Evolutionary conservation across 2,113 vertebrate species (phyloP), one percentile per base, ranked within the genome.

Genomic region (Antigone vipio): DNA sequence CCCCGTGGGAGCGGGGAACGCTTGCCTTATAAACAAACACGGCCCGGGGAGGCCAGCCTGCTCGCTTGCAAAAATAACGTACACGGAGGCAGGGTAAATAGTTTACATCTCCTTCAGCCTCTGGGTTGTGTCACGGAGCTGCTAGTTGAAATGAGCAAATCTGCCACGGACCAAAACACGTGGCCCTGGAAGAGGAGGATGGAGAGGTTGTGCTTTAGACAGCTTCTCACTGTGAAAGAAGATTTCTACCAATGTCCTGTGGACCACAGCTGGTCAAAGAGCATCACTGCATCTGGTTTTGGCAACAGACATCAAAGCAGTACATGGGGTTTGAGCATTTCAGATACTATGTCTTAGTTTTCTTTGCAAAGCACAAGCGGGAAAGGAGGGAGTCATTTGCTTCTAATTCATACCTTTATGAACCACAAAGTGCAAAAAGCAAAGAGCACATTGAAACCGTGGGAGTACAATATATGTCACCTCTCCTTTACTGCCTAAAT

Each of bases 41-140:
- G 5, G 69, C 76, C 34, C 45, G 12, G 30, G 72, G 87, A 96
- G 82, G 34, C 52, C 6, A 27, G 83, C 42, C 49, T 89, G 74
- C 81, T 3, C 1, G 53, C 82, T 84, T n/a, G 75, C 89, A 93
- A 83, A 94, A 94, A 84, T 80, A 96, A 66, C 5, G 8, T 79
- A 52, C 1, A 1, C 0, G 0, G 21, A 66, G 72, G 30, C 84
- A 76, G 89, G 32, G 63, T 96, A 86, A 94, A 96, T 94, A 95
- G 89, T 97, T 95, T 98, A 95, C 81, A 91, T 98, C 94, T 96
- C 71, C 64, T 77, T 78, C 53, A 14, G 77, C 44, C 47, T 84
- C 88, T 94, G 77, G 72, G 30, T 95, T 96, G 24, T 91, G 85
- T 97, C 94, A 95, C 9, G 30, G 89, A 85, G 89, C 78, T 95